Evolutionary conservation across 2,888 invertebrate genomes (phyloP).

Genomic region (Zygaena filipendulae): DNA sequence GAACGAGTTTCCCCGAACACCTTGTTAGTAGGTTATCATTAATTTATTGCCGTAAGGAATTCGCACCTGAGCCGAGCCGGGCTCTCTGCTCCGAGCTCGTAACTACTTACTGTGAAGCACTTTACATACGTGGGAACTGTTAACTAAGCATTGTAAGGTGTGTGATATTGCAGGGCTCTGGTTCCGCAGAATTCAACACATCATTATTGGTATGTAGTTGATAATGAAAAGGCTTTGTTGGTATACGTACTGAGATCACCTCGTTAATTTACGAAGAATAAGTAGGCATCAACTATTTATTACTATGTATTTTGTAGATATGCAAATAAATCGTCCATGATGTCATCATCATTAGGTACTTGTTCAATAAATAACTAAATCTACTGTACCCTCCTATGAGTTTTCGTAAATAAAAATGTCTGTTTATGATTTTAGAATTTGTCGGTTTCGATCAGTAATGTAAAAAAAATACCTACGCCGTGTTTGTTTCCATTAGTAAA

Average conservation of each 20-base stretch:
- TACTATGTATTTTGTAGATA: background rate
- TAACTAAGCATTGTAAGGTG: conserved; percentile 2
- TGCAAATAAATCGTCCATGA: no score
- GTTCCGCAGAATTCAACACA: no score
- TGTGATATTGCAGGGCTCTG: conserved; percentile 1
- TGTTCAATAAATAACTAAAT: background rate
- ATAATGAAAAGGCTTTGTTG: no score
- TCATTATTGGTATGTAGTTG: conserved; percentile 5
- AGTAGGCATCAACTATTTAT: no score
- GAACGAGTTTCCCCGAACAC: conserved; percentile 38
- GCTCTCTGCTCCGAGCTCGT: no score
- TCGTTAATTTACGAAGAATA: no score
- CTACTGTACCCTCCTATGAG: background rate
- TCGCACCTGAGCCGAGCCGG: conserved; percentile 18
- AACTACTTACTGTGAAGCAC: conserved; percentile 6
- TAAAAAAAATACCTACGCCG: no score
- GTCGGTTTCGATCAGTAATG: no score
- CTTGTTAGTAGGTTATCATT: conserved; percentile 41
- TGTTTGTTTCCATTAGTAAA: no score
- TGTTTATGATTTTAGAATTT: no score
- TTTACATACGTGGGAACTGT: conserved; percentile 5
- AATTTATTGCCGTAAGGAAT: conserved; percentile 34
- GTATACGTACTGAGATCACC: no score
- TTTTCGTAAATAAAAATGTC: background rate
- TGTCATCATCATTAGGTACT: background rate